Evolutionary conservation across 2,113 vertebrate species (phyloP).

Genomic region (Oriolus oriolus): DNA sequence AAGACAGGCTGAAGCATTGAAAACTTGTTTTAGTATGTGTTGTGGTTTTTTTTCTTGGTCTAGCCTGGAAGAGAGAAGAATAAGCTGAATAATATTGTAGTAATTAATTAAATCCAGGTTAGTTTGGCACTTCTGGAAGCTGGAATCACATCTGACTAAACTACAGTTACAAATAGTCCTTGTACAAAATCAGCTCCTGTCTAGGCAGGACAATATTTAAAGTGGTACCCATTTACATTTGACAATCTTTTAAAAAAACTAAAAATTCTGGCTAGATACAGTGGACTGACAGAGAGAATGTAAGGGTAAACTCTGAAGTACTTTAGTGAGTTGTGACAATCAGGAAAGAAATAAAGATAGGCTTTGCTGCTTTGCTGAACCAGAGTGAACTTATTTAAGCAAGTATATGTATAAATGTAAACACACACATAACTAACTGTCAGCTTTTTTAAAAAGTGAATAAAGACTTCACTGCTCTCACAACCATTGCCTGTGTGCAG

Average conservation of each 20-base stretch:
- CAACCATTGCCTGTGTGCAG: not conserved
- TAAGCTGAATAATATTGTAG: not conserved
- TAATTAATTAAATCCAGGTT: not conserved
- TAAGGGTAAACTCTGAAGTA: not conserved
- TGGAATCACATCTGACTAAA: not conserved
- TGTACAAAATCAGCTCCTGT: not conserved
- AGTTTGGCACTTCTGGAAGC: not conserved
- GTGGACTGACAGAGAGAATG: not conserved
- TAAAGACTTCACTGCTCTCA: not conserved
- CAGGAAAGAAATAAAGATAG: not conserved
- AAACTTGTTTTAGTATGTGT: not conserved
- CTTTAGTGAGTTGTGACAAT: not conserved
- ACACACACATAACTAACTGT: not conserved
- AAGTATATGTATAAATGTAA: not conserved
- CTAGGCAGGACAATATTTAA: not conserved
- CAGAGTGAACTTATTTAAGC: not conserved
- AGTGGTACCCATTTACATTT: not conserved
- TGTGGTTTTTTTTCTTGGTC: not conserved
- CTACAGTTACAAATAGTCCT: not conserved
- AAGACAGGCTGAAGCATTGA: not conserved
- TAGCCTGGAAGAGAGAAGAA: not conserved
- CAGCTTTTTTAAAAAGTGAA: not conserved
- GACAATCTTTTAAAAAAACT: too few species aligned
- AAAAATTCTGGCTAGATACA: not conserved
- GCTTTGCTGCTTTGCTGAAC: not conserved